Evolutionary conservation across 2,113 vertebrate genomes (phyloP), one percentile per base, ranked within the genome.

Genomic region (Elachura formosa): DNA sequence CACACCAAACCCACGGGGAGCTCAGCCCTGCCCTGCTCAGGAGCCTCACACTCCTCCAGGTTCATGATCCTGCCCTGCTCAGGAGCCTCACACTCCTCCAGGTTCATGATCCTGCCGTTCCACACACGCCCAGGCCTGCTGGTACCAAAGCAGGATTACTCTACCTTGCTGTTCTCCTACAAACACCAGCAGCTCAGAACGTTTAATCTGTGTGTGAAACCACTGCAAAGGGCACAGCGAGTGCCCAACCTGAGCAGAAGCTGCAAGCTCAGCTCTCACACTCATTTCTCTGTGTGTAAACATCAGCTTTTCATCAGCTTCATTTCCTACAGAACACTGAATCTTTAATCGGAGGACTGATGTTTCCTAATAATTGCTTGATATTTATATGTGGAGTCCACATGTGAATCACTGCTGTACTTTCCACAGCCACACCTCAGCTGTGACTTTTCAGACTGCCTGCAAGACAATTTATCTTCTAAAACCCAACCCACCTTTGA

Each of bases 41-140:
- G n/a, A n/a, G n/a, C n/a, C n/a, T n/a, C n/a, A n/a, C n/a, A n/a
- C n/a, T n/a, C n/a, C n/a, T n/a, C n/a, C n/a, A n/a, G n/a, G n/a
- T n/a, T n/a, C n/a, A n/a, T n/a, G n/a, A n/a, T n/a, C n/a, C n/a
- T n/a, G n/a, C n/a, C n/a, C n/a, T n/a, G n/a, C n/a, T n/a, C 3
- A 1, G 1, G 3, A 78, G 51, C 63, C 84, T 28, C 1, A 0
- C 12, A 9, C n/a, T 3, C 9, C 20, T 4, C 20, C 0, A 19
- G 16, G 36, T 14, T 67, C 38, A 22, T 41, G 45, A 89, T 26
- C 54, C 49, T 20, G 36, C 77, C 20, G 55, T 46, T 14, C 33
- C 16, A 4, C 59, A 4, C 89, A 49, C 12, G 36, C 54, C 62
- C 2, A 21, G 78, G 52, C 36, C 46, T 63, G 81, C 85, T 83